Evolutionary conservation across 1,140 invertebrate species (phyloP), one percentile per base, ranked within the genome.

Genomic region (Arion vulgaris): DNA sequence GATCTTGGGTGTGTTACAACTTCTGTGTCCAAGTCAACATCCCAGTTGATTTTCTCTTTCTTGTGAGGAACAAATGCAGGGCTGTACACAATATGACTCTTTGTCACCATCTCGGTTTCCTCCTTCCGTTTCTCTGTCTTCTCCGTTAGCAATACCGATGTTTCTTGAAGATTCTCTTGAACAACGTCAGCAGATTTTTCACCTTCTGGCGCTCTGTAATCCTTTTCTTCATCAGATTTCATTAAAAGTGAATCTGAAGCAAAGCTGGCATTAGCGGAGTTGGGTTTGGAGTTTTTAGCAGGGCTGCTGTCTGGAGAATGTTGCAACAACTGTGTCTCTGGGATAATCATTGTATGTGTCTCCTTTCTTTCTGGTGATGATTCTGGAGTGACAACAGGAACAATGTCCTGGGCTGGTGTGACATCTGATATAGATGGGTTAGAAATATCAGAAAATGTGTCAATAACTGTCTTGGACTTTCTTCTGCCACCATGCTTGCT

Each of bases 41-140:
- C 38, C 78, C 78, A 80, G 28, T 49, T 66, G 1, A 80, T 39
- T 71, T 51, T 80, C 36, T 49, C 26, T 51, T 69, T 80, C 32
- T 39, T 39, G 41, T 49, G 26, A n/a, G 19, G 62, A 32, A 80
- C 78, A 49, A 80, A 39, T 17, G 78, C 78, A 19, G 68, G 68
- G 32, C 39, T 23, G 45, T 15, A 80, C 32, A 80, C 28, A 34
- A 49, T 9, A 69, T 28, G 17, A 19, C 49, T 34, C 28, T 71
- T 57, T 34, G 49, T 15, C 26, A n/a, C n/a, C n/a, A 66, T 34
- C 45, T 68, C 62, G 2, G 17, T 51, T 19, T 19, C 57, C 7
- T 36, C 34, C 17, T 66, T 45, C 9, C 15, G n/a, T 1, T 17
- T 11, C 15, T 36, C 34, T 32, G 76, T 41, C 38, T 62, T 32